Conservation (phyloP, 2,888 invertebrate species). For the Sabatieria punctata region DNA sequence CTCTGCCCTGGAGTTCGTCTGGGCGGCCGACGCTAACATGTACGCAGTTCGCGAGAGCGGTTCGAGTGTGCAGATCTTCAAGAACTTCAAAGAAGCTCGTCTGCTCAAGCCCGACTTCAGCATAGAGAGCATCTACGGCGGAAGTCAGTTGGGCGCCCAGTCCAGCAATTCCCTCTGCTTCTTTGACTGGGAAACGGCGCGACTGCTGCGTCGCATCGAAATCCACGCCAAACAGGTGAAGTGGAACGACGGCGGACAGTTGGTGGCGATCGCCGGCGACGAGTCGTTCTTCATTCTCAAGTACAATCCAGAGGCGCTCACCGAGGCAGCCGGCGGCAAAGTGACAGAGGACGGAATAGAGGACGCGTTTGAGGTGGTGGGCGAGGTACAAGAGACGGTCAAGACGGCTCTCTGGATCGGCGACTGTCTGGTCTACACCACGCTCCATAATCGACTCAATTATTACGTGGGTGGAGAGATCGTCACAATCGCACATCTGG, state of each 20-base stretch:
- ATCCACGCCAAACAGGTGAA: conserved; percentile 70
- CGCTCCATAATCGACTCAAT: conserved; percentile 85
- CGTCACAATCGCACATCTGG: conserved; percentile 90
- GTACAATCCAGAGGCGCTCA: conserved; percentile 66
- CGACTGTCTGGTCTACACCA: conserved; percentile 98
- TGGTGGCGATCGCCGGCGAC: conserved; percentile 83
- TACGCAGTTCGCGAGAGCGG: conserved; percentile 61
- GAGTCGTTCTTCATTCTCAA: conserved; percentile 80
- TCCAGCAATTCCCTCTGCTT: conserved; percentile 80
- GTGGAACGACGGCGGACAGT: conserved; percentile 87
- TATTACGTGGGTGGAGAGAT: conserved; percentile 99
- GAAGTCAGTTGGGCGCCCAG: conserved; percentile 70
- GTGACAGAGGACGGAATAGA: conserved; percentile 80
- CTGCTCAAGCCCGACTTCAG: conserved; percentile 84
- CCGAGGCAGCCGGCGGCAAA: conserved; percentile 51
- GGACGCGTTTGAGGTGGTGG: conserved; percentile 61
- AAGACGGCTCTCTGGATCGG: conserved; percentile 37
- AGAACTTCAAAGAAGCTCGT: conserved; percentile 70
- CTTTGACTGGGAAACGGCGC: conserved; percentile 90
- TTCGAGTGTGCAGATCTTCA: conserved; percentile 77
- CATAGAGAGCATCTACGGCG: conserved; percentile 55
- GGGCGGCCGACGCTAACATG: conserved; percentile 89
- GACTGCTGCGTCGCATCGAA: conserved; percentile 81
- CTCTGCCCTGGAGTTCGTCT: conserved; percentile 93
- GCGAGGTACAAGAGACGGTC: conserved; percentile 23